Evolutionary conservation across 1,140 invertebrate genomes (phyloP).

Genomic region (Pachypeltis micranthus): DNA sequence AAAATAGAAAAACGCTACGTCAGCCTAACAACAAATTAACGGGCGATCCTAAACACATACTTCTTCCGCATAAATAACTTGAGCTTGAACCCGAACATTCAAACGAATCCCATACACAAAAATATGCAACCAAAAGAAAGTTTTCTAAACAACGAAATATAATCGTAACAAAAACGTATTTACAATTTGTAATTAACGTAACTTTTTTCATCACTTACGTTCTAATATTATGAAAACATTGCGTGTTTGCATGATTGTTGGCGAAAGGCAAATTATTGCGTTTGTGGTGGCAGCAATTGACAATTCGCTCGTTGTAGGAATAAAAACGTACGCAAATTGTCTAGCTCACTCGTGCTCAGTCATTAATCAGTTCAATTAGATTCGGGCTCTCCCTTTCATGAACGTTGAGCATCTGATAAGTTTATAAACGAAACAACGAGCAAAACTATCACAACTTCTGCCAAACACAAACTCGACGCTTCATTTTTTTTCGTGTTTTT

Average conservation of each 20-base stretch:
- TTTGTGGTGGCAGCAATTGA: too few species aligned
- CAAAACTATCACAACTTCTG: background rate
- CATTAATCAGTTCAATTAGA: background rate
- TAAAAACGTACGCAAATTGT: background rate
- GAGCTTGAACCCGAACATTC: too few species aligned
- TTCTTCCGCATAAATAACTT: too few species aligned
- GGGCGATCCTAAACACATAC: too few species aligned
- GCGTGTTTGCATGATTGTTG: slow-evolving; percentile 8
- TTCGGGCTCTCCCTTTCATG: background rate
- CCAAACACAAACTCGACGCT: too few species aligned
- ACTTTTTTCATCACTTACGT: background rate
- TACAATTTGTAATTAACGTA: background rate
- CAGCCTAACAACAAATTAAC: too few species aligned
- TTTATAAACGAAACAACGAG: background rate
- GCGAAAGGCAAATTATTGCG: background rate
- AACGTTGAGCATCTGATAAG: background rate
- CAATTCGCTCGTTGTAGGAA: too few species aligned
- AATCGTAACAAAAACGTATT: background rate
- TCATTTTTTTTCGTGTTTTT: background rate
- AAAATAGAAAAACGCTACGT: too few species aligned
- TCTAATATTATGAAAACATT: background rate
- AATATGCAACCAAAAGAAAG: too few species aligned
- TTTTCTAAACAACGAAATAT: background rate
- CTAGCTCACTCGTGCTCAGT: background rate
- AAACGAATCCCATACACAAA: too few species aligned